Base-by-base conservation (phyloP, 2,797 vertebrate genomes). In the Poeciliopsis presidionis region DNA sequence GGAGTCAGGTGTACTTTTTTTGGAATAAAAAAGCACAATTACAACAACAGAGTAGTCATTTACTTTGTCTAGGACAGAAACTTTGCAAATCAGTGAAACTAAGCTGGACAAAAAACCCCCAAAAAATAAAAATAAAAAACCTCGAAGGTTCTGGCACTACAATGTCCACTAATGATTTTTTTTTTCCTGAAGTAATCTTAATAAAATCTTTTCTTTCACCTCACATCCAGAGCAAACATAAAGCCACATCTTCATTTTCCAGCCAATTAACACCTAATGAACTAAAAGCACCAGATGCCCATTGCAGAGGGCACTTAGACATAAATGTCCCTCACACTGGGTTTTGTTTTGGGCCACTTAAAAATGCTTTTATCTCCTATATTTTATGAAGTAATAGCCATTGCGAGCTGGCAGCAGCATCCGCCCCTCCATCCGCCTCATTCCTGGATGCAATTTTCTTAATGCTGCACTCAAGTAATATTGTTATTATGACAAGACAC, bases 391-490 rank as follows among this genome's bases (percentile, higher is more conserved):
- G 13, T 69, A 67, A 39, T 2, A 79, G 45, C 45, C 47, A 39
- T 51, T 80, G 16, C 33, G 67, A 78, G 51, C 57, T 75, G 49
- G 45, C 30, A 47, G 36, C 51, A 63, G 18, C 25, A 28, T 11
- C 28, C 43, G 28, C 13, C 63, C 57, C 28, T 63, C 18, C 16
- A 36, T 36, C 20, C 36, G 36, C 20, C 63, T 47, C 51, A 30
- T 16, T 75, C 46, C 67, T 43, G 18, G 63, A 77, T 88, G 77
- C 41, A 49, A 33, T 69, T 78, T 82, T 86, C 39, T 78, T 63
- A 77, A 76, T 75, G 71, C 30, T 80, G 73, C 76, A 75, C 45
- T 39, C 39, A 43, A 39, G 72, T 63, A 78, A 53, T 45, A 78
- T 72, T 45, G 72, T n/a, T 6, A 71, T 72, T 84, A 45, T 49